Percentiles rank a stretch among this genome's conserved stretches.
These are phyloP conservation scores for Echinometra lucunter DNA, from an alignment of 53 echinoderm and acorn worm genomes.

Conservation along the genomic window DNA sequence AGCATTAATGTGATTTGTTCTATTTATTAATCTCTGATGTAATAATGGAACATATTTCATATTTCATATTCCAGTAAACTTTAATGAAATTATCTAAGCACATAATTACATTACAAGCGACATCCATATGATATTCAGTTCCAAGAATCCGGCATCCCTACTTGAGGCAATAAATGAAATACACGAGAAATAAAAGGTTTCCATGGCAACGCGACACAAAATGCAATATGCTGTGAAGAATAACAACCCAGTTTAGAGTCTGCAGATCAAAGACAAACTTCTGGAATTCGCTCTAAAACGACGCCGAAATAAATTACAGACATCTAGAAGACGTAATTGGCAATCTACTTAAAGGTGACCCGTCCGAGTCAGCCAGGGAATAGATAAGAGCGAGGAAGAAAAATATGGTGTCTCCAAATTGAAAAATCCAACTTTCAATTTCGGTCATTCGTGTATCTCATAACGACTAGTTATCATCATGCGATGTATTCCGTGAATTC, in stretches of 20 bases:
- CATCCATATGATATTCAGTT: not conserved
- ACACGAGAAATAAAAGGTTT: not conserved
- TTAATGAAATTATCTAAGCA: too few species aligned
- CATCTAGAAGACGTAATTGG: constrained; percentile 20
- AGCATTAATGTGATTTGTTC: too few species aligned
- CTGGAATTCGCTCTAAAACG: not conserved
- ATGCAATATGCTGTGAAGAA: not conserved
- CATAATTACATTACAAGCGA: too few species aligned
- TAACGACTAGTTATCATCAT: not conserved
- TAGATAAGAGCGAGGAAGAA: not conserved
- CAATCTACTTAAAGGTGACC: constrained; percentile 29
- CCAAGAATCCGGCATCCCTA: not conserved
- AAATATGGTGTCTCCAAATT: constrained; percentile 27
- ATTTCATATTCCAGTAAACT: too few species aligned
- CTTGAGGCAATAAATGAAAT: not conserved
- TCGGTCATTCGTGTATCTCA: constrained; percentile 22
- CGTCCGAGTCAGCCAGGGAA: not conserved
- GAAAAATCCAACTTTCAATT: constrained; percentile 47
- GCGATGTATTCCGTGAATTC: not conserved
- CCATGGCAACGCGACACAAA: not conserved
- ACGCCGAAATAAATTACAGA: constrained; percentile 7
- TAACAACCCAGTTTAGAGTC: not conserved
- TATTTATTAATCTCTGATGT: too few species aligned
- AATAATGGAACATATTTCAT: too few species aligned
- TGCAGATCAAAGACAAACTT: not conserved